phyloP scores from a whole-genome alignment of 2,888 invertebrate species.

The Morinoia aosen region DNA sequence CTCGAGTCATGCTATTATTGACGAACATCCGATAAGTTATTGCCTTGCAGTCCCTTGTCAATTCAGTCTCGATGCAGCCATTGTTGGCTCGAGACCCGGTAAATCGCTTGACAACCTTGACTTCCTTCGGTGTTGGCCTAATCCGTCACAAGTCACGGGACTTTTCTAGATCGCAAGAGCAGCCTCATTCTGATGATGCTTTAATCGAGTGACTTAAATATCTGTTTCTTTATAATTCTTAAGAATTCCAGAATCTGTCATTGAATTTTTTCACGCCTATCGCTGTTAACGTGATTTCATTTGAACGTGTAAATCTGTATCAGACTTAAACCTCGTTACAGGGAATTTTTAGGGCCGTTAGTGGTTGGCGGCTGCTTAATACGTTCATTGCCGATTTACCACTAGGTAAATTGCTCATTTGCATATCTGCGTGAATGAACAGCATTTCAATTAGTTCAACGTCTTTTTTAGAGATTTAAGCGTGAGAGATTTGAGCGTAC shows the following conservation, averaged over 20 bases:
- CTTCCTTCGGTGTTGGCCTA: not conserved
- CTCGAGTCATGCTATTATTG: not conserved
- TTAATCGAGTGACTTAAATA: not conserved
- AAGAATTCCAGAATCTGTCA: not conserved
- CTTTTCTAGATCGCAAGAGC: not conserved
- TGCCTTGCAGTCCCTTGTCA: conserved; percentile 12
- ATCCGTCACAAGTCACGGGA: not conserved
- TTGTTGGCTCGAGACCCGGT: not conserved
- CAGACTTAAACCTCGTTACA: not conserved
- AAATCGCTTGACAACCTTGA: conserved; percentile 4
- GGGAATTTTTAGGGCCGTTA: not conserved
- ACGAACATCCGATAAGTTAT: conserved; percentile 17
- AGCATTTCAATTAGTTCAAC: no score
- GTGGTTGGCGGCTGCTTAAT: no score
- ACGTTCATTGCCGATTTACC: no score
- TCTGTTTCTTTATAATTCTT: not conserved
- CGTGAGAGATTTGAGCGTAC: no score
- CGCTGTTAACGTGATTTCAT: not conserved
- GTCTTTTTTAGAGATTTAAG: no score
- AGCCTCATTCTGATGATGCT: not conserved
- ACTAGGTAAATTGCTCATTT: no score
- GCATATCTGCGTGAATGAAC: no score
- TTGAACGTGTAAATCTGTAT: not conserved
- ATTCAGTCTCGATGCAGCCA: not conserved
- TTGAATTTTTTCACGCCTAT: not conserved